These are phyloP conservation scores for Cephus nigrinus DNA, from an alignment of 2,888 invertebrate genomes.

Conservation along the genomic window DNA sequence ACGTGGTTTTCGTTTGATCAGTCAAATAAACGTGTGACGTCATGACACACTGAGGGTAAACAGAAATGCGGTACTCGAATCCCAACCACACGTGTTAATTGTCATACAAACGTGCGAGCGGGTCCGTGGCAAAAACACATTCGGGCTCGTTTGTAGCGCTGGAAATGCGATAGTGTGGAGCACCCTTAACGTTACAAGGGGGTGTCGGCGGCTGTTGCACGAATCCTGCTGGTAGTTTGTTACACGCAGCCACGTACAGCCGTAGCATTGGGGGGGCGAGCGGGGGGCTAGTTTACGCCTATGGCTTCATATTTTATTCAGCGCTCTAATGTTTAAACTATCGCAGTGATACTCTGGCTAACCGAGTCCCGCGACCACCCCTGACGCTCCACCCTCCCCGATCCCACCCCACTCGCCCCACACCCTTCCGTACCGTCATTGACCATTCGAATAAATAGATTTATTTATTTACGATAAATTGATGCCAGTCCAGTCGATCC, in stretches of 20 bases:
- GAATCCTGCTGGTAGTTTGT: background rate
- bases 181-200: background rate
- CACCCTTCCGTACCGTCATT: background rate
- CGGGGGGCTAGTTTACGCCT: slow-evolving; percentile 5
- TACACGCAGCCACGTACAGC: slow-evolving; percentile 8
- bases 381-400: slow-evolving; percentile 7
- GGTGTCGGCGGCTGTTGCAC: background rate
- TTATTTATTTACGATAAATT: slow-evolving; percentile 62
- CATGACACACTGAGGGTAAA: slow-evolving; percentile 22
- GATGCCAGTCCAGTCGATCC: slow-evolving; percentile 35
- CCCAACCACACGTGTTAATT: slow-evolving; percentile 47
- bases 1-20: slow-evolving; percentile 17
- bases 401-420: background rate
- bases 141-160: slow-evolving; percentile 24
- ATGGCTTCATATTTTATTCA: slow-evolving; percentile 54
- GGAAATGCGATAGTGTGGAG: background rate
- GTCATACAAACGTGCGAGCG: slow-evolving; percentile 40
- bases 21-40: slow-evolving; percentile 13
- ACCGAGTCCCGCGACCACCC: background rate
- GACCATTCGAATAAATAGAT: slow-evolving; percentile 53
- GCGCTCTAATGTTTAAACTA: slow-evolving; percentile 56
- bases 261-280: background rate
- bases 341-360: slow-evolving; percentile 36
- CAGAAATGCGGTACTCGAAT: slow-evolving; percentile 33
- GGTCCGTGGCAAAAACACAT: slow-evolving; percentile 39